Conservation (phyloP, 2,888 invertebrate species). For the Ditylenchus weischeri region DNA sequence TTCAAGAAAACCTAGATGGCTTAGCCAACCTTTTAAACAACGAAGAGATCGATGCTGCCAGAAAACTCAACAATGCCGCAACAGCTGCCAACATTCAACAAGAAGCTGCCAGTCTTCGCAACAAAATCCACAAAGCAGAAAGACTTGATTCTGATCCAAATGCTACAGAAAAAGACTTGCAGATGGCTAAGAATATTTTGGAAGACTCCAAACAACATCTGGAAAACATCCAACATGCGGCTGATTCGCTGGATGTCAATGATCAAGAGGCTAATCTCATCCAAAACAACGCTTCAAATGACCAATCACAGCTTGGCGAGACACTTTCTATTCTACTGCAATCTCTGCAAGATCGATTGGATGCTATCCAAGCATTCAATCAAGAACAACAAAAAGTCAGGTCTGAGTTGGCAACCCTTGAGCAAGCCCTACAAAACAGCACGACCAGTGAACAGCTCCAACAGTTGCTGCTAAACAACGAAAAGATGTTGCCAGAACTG, state of each 20-base stretch:
- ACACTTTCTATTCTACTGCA: slow-evolving; percentile 15
- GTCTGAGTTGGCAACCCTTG: not conserved
- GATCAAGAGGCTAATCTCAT: slow-evolving; percentile 2
- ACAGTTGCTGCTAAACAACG: slow-evolving; percentile 16
- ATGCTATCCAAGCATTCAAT: slow-evolving; percentile 4
- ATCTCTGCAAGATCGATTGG: slow-evolving; percentile 19
- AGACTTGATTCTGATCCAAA: not conserved
- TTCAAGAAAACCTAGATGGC: slow-evolving; percentile 20
- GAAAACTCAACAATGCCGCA: slow-evolving; percentile 1
- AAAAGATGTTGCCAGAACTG: slow-evolving; percentile 19
- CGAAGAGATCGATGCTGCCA: slow-evolving; percentile 15
- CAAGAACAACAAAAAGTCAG: not conserved
- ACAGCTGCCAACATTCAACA: not conserved
- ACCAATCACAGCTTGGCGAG: slow-evolving; percentile 18
- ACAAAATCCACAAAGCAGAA: not conserved
- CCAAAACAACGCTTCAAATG: slow-evolving; percentile 18
- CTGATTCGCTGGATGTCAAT: slow-evolving; percentile 1
- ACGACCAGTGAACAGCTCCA: slow-evolving; percentile 18
- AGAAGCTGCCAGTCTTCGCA: not conserved
- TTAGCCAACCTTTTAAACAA: slow-evolving; percentile 23
- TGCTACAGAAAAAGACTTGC: slow-evolving; percentile 1
- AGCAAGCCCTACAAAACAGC: not conserved
- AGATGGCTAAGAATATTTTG: not conserved
- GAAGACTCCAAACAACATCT: slow-evolving; percentile 3
- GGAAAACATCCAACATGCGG: not conserved